phyloP scores from a whole-genome alignment of 2,113 vertebrate genomes.

The Leucoraja erinaceus region DNA sequence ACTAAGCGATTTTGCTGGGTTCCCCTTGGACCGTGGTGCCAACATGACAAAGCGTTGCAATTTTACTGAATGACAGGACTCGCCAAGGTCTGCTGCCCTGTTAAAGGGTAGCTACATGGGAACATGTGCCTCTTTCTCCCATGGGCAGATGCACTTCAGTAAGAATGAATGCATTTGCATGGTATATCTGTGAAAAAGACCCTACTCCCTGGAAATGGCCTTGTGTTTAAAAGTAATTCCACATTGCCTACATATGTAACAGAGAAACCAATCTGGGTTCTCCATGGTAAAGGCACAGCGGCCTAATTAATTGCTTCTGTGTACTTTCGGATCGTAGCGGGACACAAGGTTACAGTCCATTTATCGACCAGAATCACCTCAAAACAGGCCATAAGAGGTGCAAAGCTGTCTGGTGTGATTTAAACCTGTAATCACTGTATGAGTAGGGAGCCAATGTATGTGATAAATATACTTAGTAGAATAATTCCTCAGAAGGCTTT shows the following conservation, averaged over 20 bases:
- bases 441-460: neutral
- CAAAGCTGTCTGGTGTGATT: neutral
- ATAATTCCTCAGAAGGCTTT: neutral
- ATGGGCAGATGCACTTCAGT: neutral
- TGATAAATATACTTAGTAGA: neutral
- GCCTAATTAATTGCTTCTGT: neutral
- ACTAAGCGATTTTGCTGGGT: neutral
- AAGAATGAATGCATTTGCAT: neutral
- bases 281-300: neutral
- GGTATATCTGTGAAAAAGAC: neutral
- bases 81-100: neutral
- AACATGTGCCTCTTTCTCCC: neutral
- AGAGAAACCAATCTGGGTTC: neutral
- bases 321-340: neutral
- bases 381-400: neutral
- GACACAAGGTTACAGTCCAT: neutral
- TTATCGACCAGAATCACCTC: neutral
- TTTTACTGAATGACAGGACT: conserved; percentile 26
- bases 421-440: too few species aligned
- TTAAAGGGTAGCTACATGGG: neutral
- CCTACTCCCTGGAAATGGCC: neutral
- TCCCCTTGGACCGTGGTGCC: neutral
- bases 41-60: conserved; percentile 23
- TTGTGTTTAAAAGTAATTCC: neutral
- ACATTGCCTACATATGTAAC: neutral